Percentiles rank a stretch among this genome's conserved stretches.
Evolutionary conservation across 2,797 vertebrate species (phyloP).

Genomic region (Hydrophis major): DNA sequence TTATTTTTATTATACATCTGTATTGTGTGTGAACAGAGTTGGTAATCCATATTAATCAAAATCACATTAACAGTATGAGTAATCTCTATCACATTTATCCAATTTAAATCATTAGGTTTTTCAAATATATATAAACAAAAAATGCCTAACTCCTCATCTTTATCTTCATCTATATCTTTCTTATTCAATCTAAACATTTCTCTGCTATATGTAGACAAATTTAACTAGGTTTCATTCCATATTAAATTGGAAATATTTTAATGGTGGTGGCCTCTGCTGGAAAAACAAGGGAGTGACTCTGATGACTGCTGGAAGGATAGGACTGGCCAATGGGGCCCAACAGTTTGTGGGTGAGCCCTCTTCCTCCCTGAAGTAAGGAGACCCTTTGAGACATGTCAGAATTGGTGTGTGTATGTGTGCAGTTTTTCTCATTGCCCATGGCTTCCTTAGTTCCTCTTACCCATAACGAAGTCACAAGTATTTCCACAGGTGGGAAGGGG

Average conservation of each 20-base stretch:
- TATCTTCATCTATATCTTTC: too few relatives aligned
- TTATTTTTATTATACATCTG: too few relatives aligned
- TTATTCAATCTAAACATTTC: too few relatives aligned
- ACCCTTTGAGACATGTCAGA: not conserved
- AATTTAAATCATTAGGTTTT: too few relatives aligned
- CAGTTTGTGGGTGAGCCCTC: not conserved
- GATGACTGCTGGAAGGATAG: not conserved
- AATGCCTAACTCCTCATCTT: too few relatives aligned
- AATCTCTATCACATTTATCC: too few relatives aligned
- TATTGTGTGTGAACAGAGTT: too few relatives aligned
- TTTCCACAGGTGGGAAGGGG: not conserved
- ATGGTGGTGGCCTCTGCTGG: not conserved
- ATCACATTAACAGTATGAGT: too few relatives aligned
- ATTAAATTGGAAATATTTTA: not conserved
- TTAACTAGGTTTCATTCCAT: too few relatives aligned
- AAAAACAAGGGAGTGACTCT: not conserved
- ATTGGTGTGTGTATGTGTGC: not conserved
- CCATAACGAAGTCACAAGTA: not conserved
- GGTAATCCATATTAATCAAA: too few relatives aligned
- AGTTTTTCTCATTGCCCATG: not conserved
- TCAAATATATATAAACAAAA: too few relatives aligned
- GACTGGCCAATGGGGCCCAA: not conserved
- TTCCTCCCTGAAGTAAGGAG: not conserved
- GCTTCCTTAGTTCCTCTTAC: not conserved
- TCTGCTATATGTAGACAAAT: too few relatives aligned